Evolutionary conservation across 2,888 invertebrate genomes (phyloP).

Genomic region (Gastrophysa polygoni): DNA sequence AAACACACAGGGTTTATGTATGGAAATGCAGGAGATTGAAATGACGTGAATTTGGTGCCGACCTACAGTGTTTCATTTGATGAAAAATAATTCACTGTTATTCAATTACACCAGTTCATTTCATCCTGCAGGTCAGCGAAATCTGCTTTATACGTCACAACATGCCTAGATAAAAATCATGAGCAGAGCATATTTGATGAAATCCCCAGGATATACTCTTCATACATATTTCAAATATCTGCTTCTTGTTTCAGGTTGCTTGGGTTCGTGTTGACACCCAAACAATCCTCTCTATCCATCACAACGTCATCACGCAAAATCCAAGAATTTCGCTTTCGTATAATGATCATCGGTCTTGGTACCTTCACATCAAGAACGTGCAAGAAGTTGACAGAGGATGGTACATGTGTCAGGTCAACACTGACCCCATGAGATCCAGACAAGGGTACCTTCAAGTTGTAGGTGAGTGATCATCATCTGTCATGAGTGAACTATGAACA

Average conservation of each 20-base stretch:
- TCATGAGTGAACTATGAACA: background rate
- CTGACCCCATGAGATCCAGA: conserved; percentile 90
- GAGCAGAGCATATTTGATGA: too few relatives aligned
- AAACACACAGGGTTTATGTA: background rate
- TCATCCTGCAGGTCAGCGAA: too few relatives aligned
- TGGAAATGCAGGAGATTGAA: background rate
- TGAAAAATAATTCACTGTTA: too few relatives aligned
- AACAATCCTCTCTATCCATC: conserved; percentile 90
- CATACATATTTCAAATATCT: conserved; percentile 15
- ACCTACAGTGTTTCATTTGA: conserved; percentile 29
- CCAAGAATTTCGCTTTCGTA: conserved; percentile 84
- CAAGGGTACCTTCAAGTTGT: conserved; percentile 91
- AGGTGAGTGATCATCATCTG: conserved; percentile 65
- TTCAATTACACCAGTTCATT: too few relatives aligned
- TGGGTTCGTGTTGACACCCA: conserved; percentile 94
- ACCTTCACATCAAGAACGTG: conserved; percentile 85
- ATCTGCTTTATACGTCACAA: too few relatives aligned
- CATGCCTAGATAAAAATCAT: too few relatives aligned
- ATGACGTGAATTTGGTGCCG: background rate
- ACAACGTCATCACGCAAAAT: conserved; percentile 90
- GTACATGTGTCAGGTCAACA: conserved; percentile 94
- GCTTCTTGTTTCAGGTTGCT: conserved; percentile 71
- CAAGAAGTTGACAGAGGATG: conserved; percentile 88
- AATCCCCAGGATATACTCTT: too few relatives aligned
- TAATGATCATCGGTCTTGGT: conserved; percentile 92